Base-by-base conservation (phyloP, 2,113 vertebrate species). In the Chitala chitala region DNA sequence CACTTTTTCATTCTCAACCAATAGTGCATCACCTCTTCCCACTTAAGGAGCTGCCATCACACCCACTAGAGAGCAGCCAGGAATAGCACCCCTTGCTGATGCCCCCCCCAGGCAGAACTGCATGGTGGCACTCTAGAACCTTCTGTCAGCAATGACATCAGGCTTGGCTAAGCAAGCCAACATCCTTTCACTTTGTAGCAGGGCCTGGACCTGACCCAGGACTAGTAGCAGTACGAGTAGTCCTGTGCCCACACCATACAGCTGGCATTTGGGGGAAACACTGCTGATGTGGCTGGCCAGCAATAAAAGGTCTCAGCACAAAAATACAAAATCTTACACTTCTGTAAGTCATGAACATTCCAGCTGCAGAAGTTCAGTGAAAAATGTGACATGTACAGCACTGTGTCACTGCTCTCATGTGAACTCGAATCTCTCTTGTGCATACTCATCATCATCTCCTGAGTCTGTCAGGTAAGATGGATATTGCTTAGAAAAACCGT, bases 111-210 rank as follows among this genome's bases (percentile, higher is more conserved):
- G 61, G 74, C 66, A 74, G 56, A 53, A 71, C n/a, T 69, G 26
- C 73, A 44, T 8, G 61, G 54, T 40, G 44, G n/a, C 31, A 74
- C 29, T 63, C 33, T 29, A 8, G 31, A 63, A 63, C 59, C 33
- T 68, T 79, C 72, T 20, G 33, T 13, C 53, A 77, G 44, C 56
- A 56, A 70, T 71, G 69, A 76, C 64, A 48, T 75, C 76, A 77
- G 36, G 71, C 71, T 3, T n/a, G 36, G 74, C 33, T 72, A 42
- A 75, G 31, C 26, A 4, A n/a, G 8, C 24, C 65, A 46, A 58
- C 50, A 63, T 54, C 58, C 69, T 64, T 71, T 50, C 46, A 46
- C 63, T 71, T 40, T 24, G 31, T 69, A 46, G 68, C 46, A n/a
- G 22, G 12, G 64, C 44, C 44, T 46, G 44, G 44, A 46, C 44